Conservation (phyloP, 2,888 invertebrate genomes). For the Drosophila fulvimacula region DNA sequence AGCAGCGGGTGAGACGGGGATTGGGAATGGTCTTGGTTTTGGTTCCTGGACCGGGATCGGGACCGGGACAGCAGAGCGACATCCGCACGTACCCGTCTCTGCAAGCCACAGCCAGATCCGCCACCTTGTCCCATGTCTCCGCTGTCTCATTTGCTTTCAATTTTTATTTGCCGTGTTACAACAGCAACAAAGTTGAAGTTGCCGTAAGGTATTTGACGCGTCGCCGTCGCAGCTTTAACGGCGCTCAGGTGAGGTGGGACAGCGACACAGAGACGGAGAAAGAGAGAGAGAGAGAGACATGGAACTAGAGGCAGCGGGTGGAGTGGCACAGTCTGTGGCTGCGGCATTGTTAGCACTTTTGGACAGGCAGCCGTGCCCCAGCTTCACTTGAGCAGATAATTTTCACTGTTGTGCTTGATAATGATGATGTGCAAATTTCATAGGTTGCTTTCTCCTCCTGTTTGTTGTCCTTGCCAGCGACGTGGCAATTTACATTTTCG, state of each 20-base stretch:
- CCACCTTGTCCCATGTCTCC: slow-evolving; percentile 61
- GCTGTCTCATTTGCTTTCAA: slow-evolving; percentile 79
- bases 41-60: slow-evolving; percentile 41
- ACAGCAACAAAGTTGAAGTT: slow-evolving; percentile 66
- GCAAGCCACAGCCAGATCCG: slow-evolving; percentile 33
- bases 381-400: slow-evolving; percentile 78
- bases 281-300: not conserved
- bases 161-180: slow-evolving; percentile 79
- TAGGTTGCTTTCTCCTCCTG: slow-evolving; percentile 29
- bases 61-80: slow-evolving; percentile 39
- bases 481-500: slow-evolving; percentile 34
- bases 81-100: slow-evolving; percentile 50
- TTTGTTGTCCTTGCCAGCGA: slow-evolving; percentile 7
- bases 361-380: slow-evolving; percentile 57
- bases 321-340: slow-evolving; percentile 37
- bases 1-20: not conserved
- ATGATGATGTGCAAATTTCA: slow-evolving; percentile 80
- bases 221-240: slow-evolving; percentile 42
- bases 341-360: slow-evolving; percentile 65
- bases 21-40: slow-evolving; percentile 18
- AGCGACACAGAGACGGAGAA: not conserved
- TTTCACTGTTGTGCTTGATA: slow-evolving; percentile 77
- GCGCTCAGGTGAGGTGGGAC: not conserved
- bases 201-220: slow-evolving; percentile 76
- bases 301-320: not conserved